Evolutionary conservation across 1,140 invertebrate species (phyloP).

Genomic region (Agrypnia vestita): DNA sequence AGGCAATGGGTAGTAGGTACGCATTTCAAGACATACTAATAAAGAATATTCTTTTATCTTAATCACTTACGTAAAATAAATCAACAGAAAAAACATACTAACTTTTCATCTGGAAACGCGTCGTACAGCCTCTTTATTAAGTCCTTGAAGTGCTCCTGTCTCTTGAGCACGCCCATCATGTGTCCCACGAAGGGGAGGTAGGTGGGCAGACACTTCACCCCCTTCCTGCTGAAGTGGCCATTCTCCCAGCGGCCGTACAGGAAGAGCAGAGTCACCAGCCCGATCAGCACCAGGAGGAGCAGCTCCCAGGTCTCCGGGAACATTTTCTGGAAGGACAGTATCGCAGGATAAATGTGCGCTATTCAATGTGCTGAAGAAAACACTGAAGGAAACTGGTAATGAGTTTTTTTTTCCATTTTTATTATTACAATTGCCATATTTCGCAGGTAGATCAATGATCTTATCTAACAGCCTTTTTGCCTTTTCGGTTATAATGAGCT

Average conservation of each 20-base stretch:
- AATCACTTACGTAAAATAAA: too few species aligned
- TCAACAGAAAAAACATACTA: not conserved
- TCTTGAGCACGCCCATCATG: slow-evolving; percentile 38
- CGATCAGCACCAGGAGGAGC: not conserved
- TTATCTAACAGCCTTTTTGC: too few species aligned
- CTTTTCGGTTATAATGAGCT: too few species aligned
- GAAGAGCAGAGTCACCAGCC: not conserved
- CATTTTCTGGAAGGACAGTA: not conserved
- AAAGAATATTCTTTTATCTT: too few species aligned
- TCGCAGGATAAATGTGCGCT: too few species aligned
- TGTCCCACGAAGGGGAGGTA: slow-evolving; percentile 46
- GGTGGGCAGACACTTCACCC: slow-evolving; percentile 20
- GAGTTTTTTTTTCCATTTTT: too few species aligned
- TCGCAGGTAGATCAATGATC: too few species aligned
- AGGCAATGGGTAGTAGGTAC: too few species aligned
- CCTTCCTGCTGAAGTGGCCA: slow-evolving; percentile 40
- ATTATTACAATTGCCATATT: too few species aligned
- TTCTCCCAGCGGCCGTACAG: slow-evolving; percentile 42
- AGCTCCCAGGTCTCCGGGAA: not conserved
- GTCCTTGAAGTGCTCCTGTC: slow-evolving; percentile 44
- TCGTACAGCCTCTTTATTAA: slow-evolving; percentile 27
- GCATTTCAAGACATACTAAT: too few species aligned
- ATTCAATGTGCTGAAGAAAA: too few species aligned
- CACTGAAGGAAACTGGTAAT: too few species aligned
- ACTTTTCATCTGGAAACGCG: slow-evolving; percentile 38